These are phyloP conservation scores for Erpetoichthys calabaricus DNA, from an alignment of 2,797 vertebrate genomes.

Conservation along the genomic window DNA sequence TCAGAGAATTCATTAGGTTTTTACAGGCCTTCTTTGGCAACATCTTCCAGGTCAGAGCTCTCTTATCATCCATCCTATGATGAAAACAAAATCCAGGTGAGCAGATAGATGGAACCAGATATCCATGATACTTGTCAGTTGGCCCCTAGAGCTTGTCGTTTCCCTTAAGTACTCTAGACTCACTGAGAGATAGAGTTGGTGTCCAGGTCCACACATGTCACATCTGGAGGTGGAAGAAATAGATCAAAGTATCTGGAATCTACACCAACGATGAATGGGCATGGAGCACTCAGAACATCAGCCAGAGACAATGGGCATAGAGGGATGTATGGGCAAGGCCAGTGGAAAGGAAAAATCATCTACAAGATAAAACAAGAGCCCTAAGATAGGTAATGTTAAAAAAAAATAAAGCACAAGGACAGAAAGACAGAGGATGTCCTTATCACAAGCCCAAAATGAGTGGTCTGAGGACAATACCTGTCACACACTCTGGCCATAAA, in stretches of 20 bases:
- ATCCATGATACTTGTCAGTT: slow-evolving; percentile 10
- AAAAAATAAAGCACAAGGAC: no score
- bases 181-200: slow-evolving; percentile 98
- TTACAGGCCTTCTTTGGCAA: slow-evolving; percentile 94
- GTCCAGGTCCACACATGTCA: slow-evolving; percentile 95
- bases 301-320: slow-evolving; percentile 91
- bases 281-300: slow-evolving; percentile 87
- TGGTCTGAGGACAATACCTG: no score
- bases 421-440: no score
- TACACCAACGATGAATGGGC: slow-evolving; percentile 94
- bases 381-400: no score
- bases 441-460: no score
- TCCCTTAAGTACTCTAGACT: slow-evolving; percentile 41
- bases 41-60: slow-evolving; percentile 84
- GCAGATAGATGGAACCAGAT: slow-evolving; percentile 14
- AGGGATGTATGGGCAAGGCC: slow-evolving; percentile 95
- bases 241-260: slow-evolving; percentile 97
- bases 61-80: slow-evolving; percentile 84
- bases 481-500: no score
- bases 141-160: slow-evolving; percentile 12
- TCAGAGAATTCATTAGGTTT: slow-evolving; percentile 82
- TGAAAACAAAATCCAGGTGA: slow-evolving; percentile 11
- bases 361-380: slow-evolving; percentile 25
- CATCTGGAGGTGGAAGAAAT: slow-evolving; percentile 86
- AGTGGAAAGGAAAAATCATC: slow-evolving; percentile 99